Base-by-base conservation (phyloP, 2,888 invertebrate species). In the Heliconius ismenius region DNA sequence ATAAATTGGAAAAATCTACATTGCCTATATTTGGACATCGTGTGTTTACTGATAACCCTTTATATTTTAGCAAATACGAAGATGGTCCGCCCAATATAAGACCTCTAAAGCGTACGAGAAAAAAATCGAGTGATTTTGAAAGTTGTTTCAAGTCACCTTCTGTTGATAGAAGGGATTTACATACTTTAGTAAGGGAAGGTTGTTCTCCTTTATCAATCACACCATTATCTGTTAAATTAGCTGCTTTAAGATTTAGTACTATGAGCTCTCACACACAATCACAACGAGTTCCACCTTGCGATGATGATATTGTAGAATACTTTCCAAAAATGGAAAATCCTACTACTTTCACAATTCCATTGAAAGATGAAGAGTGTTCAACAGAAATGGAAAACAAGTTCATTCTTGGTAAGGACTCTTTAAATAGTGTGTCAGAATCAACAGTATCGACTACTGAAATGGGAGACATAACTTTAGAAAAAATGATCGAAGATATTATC, bases 401-500 rank as follows among this genome's bases (percentile, higher is more conserved):
- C 79, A 92, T 94, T 73, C 82, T 93, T 75, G 86, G 88, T 21
- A 92, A 90, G 83, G 91, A 92, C 78, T 90, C 91, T 36, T 80
- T 88, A 39, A 85, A 84, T 4, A 91, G 90, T 81, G 88, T 89
- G 64, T 88, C 92, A 3, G 92, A 90, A 80, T 92, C 93, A 18
- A 93, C 94, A 13, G 91, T 94, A 39, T 94, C 94, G 1, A 94
- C 94, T 26, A 93, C 94, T 6, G 92, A 94, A 87, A 94, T 94
- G 94, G 94, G 94, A 4, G 94, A 94, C 82, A 83, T 92, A 0
- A 94, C 94, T 18, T 86, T 96, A 67, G 95, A 96, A 83, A 94
- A 91, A 87, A 95, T 96, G 89, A 95, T 96, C 65, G 95, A 95
- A 83, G 95, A 95, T 78, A 95, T 96, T 75, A 92, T 96, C 79